Evolutionary conservation across 2,113 vertebrate genomes (phyloP), one percentile per base, ranked within the genome.

Genomic region (Capreolus pygargus): DNA sequence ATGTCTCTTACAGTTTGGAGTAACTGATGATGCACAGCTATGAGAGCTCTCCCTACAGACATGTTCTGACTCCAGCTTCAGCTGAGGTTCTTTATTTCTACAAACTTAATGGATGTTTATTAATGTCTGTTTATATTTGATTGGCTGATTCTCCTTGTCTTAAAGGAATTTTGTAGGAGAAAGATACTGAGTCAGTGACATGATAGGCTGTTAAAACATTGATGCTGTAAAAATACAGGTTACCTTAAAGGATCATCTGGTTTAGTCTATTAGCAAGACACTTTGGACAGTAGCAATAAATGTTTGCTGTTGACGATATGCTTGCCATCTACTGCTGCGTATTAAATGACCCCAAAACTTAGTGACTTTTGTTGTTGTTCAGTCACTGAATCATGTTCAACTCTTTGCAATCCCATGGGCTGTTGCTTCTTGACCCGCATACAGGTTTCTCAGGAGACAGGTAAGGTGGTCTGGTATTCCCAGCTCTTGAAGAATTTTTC

Each of bases 41-140:
- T 36, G 33, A 55, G 11, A 36, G 30, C 81, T 55, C 50, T 55
- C 33, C 50, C 81, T 55, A 0, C 4, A 83, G 81, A n/a, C n/a
- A 23, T 54, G 6, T 55, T n/a, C 33, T 83, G 81, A 83, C 50
- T 36, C 33, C 50, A 52, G 1, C 52, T 82, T 83, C 52, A 54
- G 11, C 50, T 83, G 50, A 83, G 21, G 81, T 54, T 83, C 33
- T 55, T 55, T 83, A 55, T 54, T 55, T 83, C 81, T 52, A 36
- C 33, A 83, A 13, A 93, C 54, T 88, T 94, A 91, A 83, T 91
- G 14, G 36, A 76, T 93, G 11, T 91, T 96, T 45, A 9, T 52
- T 96, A 97, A 87, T 74, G 70, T 70, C n/a, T 70, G 10, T 74
- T 74, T 74, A 78, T 89, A 60, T 87, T 95, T 88, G 33, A 55